Conservation (phyloP, 2,888 invertebrate genomes). For the Drosophila anceps region DNA sequence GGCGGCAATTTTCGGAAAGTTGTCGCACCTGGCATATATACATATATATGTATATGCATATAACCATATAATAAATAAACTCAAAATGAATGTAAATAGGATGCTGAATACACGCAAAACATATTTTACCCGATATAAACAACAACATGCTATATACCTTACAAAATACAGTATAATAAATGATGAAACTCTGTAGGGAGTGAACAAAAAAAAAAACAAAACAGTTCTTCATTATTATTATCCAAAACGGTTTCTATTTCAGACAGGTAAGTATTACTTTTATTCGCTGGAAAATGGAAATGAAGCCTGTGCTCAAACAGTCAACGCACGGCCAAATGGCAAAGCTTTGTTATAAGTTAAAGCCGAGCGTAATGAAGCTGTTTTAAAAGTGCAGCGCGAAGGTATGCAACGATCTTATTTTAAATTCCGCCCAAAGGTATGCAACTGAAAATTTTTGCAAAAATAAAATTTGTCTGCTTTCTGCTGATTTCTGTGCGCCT, state of each 20-base stretch:
- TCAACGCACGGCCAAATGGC: too few relatives aligned
- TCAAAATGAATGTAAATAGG: slow-evolving; percentile 70
- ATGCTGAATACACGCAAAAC: slow-evolving; percentile 52
- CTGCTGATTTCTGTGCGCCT: neutral
- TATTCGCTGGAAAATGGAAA: too few relatives aligned
- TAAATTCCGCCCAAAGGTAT: neutral
- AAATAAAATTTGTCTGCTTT: neutral
- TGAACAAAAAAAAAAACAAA: slow-evolving; percentile 37
- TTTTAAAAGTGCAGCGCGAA: neutral
- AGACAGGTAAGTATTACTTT: neutral
- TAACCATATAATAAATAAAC: slow-evolving; percentile 37
- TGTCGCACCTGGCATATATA: slow-evolving; percentile 17
- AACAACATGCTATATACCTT: slow-evolving; percentile 52
- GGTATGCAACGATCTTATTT: neutral
- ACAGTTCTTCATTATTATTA: neutral
- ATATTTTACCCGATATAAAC: slow-evolving; percentile 63
- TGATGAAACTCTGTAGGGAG: slow-evolving; percentile 62
- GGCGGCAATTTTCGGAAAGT: slow-evolving; percentile 55
- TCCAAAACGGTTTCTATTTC: neutral
- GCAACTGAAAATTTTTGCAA: neutral
- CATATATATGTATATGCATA: slow-evolving; percentile 33
- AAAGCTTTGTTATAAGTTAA: neutral
- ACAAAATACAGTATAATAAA: slow-evolving; percentile 59
- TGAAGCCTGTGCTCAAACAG: neutral
- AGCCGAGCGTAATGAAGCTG: too few relatives aligned